Conservation (phyloP, 64 coral and sea anemone species). For the Porites australiensis region DNA sequence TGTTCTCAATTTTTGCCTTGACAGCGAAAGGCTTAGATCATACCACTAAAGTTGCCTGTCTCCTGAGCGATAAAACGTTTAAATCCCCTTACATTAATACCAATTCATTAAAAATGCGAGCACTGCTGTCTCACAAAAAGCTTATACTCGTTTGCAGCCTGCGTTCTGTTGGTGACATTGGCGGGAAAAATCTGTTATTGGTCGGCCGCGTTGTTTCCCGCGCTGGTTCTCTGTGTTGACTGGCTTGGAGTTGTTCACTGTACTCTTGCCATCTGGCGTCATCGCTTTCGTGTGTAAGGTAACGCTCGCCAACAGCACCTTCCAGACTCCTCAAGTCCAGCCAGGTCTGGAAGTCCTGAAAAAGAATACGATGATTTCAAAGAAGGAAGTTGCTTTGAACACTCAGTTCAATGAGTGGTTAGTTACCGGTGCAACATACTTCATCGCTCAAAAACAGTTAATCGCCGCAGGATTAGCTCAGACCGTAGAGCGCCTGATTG, state of each 20-base stretch:
- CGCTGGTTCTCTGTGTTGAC: conserved; percentile 30
- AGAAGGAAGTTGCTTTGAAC: not conserved
- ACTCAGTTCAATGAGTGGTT: too few species aligned
- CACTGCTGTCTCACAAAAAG: conserved; percentile 61
- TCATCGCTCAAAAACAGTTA: too few species aligned
- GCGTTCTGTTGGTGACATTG: conserved; percentile 56
- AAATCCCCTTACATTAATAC: not conserved
- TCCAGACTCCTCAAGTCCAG: conserved; percentile 92
- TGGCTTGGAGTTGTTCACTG: conserved; percentile 72
- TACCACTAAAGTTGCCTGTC: not conserved
- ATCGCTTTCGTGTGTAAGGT: conserved; percentile 95
- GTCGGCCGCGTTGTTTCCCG: conserved; percentile 52
- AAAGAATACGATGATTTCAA: not conserved
- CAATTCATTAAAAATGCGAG: not conserved
- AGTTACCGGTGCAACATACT: too few species aligned
- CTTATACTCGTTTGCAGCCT: conserved; percentile 93
- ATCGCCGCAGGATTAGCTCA: too few species aligned
- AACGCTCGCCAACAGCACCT: conserved; percentile 81
- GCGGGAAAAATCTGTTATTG: conserved; percentile 88
- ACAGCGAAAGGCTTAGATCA: too few species aligned
- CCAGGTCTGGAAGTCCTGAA: conserved; percentile 95
- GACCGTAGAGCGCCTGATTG: too few species aligned
- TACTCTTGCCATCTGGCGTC: conserved; percentile 87
- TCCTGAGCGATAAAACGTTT: not conserved
- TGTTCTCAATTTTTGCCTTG: too few species aligned